These are phyloP conservation scores for Meleagris gallopavo DNA, from an alignment of 2,113 vertebrate genomes.

Conservation along the genomic window DNA sequence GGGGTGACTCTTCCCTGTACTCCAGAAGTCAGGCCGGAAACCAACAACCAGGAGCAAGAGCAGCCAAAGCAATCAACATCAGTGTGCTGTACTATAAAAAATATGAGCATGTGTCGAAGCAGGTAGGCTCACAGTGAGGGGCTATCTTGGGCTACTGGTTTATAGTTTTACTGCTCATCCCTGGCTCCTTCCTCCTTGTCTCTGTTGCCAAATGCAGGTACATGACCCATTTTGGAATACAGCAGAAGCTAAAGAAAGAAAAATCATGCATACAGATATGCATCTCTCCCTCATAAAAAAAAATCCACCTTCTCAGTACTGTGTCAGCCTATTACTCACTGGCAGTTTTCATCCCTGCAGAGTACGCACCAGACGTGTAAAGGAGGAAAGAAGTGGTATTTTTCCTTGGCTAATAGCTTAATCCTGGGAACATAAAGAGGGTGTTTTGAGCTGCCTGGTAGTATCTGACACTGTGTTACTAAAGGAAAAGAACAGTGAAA, in stretches of 20 bases:
- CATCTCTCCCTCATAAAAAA: neutral
- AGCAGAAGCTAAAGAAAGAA: neutral
- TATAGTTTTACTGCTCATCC: conserved; percentile 16
- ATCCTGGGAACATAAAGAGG: neutral
- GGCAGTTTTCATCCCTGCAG: conserved; percentile 21
- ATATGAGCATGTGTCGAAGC: conserved; percentile 27
- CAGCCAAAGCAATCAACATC: conserved; percentile 43
- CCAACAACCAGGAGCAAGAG: conserved; percentile 20
- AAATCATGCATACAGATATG: neutral
- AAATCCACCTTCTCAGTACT: neutral
- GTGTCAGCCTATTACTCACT: neutral
- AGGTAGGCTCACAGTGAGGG: conserved; percentile 33
- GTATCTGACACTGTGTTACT: neutral
- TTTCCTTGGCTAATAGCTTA: neutral
- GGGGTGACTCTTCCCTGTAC: neutral
- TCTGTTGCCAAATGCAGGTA: conserved; percentile 5
- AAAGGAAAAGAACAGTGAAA: neutral
- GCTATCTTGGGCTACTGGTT: conserved; percentile 9
- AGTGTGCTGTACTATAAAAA: neutral
- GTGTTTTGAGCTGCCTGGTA: neutral
- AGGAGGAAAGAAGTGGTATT: neutral
- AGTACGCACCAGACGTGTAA: conserved; percentile 23
- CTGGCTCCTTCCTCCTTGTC: neutral
- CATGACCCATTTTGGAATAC: neutral
- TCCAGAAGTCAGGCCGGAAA: conserved; percentile 19